These are phyloP conservation scores for Polyodon spathula DNA, from an alignment of 2,113 vertebrate genomes.

Conservation along the genomic window DNA sequence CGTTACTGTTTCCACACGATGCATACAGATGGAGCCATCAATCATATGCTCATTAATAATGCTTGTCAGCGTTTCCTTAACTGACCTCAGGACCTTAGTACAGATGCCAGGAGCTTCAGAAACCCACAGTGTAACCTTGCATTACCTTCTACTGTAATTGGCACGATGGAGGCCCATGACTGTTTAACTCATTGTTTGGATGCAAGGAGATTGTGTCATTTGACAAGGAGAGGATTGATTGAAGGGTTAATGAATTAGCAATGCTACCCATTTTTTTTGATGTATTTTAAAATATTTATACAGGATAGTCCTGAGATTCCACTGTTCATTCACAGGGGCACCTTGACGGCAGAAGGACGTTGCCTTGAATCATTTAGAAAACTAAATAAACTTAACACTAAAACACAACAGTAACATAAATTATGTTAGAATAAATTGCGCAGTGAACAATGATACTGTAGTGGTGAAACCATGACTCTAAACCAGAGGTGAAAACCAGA, in stretches of 20 bases:
- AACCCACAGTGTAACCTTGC: background rate
- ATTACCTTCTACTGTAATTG: background rate
- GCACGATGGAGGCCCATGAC: background rate
- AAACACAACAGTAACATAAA: no score
- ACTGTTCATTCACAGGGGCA: background rate
- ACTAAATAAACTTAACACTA: background rate
- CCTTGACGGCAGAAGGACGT: background rate
- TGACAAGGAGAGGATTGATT: conserved; percentile 6
- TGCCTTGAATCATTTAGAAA: background rate
- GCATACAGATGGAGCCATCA: no score
- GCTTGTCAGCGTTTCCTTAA: no score
- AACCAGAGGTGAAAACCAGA: no score
- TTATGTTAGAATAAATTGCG: no score
- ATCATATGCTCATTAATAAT: no score
- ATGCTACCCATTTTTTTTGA: conserved; percentile 1
- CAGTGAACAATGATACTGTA: no score
- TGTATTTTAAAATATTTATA: conserved; percentile 13
- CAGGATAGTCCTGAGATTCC: background rate
- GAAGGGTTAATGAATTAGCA: background rate
- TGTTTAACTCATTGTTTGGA: background rate
- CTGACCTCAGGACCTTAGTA: no score
- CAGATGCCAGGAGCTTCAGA: no score
- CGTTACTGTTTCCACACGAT: no score
- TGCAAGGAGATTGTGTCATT: background rate
- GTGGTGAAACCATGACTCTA: no score